Evolutionary conservation across 2,797 vertebrate genomes (phyloP).

Genomic region (Arremon aurantiirostris): DNA sequence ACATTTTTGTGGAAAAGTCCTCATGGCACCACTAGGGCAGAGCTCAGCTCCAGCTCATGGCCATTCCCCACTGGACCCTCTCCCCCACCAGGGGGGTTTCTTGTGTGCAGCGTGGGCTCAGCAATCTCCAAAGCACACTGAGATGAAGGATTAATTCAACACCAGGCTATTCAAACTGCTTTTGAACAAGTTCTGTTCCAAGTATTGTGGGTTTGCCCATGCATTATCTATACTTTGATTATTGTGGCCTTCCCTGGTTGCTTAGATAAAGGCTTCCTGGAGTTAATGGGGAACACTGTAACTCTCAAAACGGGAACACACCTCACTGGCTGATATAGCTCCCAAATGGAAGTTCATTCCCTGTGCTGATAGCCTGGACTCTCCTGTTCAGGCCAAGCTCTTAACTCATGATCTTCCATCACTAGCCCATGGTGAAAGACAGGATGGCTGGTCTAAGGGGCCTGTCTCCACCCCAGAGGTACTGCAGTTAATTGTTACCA

Average conservation of each 20-base stretch:
- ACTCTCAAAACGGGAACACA: background rate
- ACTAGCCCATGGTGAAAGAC: background rate
- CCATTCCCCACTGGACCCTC: background rate
- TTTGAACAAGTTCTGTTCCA: background rate
- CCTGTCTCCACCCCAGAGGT: background rate
- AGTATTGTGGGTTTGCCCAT: background rate
- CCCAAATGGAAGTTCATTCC: background rate
- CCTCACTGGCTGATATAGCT: background rate
- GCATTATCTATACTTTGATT: background rate
- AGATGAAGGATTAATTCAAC: background rate
- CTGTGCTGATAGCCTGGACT: background rate
- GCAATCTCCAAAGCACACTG: background rate
- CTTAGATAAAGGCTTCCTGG: conserved; percentile 23
- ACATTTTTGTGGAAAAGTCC: background rate
- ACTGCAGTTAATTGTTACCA: background rate
- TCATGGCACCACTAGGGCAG: background rate
- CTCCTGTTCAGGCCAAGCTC: background rate
- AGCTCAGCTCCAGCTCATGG: background rate
- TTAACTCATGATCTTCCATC: background rate
- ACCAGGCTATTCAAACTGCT: background rate
- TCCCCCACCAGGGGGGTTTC: background rate
- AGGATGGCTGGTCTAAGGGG: background rate
- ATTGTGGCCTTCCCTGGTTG: background rate
- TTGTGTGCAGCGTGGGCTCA: background rate
- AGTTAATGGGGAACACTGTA: background rate